Base-by-base conservation (phyloP, 2,113 vertebrate genomes). In the Oreochromis aureus region DNA sequence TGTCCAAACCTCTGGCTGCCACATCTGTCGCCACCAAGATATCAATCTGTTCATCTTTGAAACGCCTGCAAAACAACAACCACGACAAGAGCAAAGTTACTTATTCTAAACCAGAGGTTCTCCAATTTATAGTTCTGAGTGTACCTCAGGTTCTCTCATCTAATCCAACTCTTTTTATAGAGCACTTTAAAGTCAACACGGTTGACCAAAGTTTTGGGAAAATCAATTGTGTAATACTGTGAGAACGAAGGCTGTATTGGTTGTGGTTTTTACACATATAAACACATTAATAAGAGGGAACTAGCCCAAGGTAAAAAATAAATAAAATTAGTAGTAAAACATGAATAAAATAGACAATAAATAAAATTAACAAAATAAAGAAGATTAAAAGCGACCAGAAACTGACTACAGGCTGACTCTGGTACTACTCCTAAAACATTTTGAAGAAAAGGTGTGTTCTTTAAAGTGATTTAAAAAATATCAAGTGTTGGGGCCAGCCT, bases 1-100 rank as follows among this genome's bases (percentile, higher is more conserved):
- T 99, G 94, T 99, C 99, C 51, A 99, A 94, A 46, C 99, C 99
- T 93, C 99, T 96, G 3, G 99, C 99, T 66, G 99, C 99, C 4
- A 99, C 98, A 19, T 99, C 99, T 24, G 99, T 99, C 19, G 99
- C 99, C 88, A 99, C 98, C 66, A 99, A 92, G 89, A 99, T 96
- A 63, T 99, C 99, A 5, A 99, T 98, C 96, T 99, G 98, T 19
- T 99, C 98, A n/a, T 99, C 99, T 93, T 99, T 99, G 89, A 99
- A 99, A 18, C 98, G 97, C 93, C 99, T 99, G 84, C 3, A 84
- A 30, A 59, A 82, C 22, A 19, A 44, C n/a, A 80, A 81, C 12
- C 3, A 61, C 2, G 24, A 6, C 24, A 27, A 1, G 9, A 44
- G 44, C 15, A 73, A 1, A 19, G 16, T n/a, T 32, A 19, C 44